Percentiles rank a stretch among this genome's conserved stretches.
Evolutionary conservation across 2,797 vertebrate genomes (phyloP).

Genomic region (Ataeniobius toweri): DNA sequence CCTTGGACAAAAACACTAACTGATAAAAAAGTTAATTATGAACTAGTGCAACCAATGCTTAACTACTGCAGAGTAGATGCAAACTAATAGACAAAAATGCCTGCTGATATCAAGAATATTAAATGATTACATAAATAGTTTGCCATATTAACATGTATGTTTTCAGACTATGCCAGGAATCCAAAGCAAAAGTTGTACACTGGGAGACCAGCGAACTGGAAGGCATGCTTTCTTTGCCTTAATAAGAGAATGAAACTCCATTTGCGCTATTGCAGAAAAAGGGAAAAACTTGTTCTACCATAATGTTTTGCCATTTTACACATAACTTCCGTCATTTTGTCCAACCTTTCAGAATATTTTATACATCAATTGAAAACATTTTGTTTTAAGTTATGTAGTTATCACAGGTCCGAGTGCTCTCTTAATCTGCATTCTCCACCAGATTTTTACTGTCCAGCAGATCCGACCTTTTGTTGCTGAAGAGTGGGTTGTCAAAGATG

Average conservation of each 20-base stretch:
- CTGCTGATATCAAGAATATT: neutral
- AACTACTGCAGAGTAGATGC: neutral
- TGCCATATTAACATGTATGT: neutral
- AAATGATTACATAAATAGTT: neutral
- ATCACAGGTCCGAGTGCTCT: slow-evolving; percentile 1
- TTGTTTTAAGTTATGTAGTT: slow-evolving; percentile 1
- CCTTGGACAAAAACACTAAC: too few species aligned
- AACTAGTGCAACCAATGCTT: too few species aligned
- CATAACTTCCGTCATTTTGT: neutral
- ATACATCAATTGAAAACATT: neutral
- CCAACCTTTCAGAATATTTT: neutral
- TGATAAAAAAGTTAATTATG: too few species aligned
- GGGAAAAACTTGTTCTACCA: neutral
- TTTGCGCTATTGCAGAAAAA: neutral
- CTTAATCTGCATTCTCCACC: slow-evolving; percentile 26
- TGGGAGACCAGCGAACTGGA: neutral
- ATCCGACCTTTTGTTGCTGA: slow-evolving; percentile 15
- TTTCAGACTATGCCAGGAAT: neutral
- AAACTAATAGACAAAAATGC: too few species aligned
- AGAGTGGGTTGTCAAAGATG: slow-evolving; percentile 54
- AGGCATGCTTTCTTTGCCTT: neutral
- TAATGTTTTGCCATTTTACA: neutral
- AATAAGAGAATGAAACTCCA: neutral
- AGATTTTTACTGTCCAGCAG: slow-evolving; percentile 22
- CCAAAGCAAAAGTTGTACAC: neutral